A percentile compares a stretch with the other conserved stretches of the same genome.
These are phyloP conservation scores for Ornithorhynchus anatinus DNA, from an alignment of 2,113 vertebrate species.

Conservation along the genomic window DNA sequence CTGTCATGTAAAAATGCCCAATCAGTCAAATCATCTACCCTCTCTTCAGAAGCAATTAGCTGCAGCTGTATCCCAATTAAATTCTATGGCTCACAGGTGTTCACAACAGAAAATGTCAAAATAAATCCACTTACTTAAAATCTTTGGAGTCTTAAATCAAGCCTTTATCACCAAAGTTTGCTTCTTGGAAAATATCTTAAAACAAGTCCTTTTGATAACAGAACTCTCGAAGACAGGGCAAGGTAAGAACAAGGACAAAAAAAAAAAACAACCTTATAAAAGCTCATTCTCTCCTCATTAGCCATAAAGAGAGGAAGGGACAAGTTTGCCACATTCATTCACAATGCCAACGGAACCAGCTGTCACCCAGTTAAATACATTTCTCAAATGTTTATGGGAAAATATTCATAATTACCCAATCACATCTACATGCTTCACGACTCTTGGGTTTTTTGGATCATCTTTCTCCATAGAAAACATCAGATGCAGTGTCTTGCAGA, in stretches of 20 bases:
- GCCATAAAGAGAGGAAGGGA: not conserved
- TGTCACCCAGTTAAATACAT: not conserved
- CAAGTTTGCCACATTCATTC: not conserved
- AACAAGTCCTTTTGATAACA: slow-evolving; percentile 27
- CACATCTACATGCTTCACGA: not conserved
- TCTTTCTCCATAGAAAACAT: not conserved
- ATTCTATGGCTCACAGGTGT: slow-evolving; percentile 41
- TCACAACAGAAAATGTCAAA: slow-evolving; percentile 29
- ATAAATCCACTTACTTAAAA: slow-evolving; percentile 55
- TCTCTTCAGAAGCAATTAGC: slow-evolving; percentile 29
- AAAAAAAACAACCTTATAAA: not conserved
- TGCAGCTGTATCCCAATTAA: slow-evolving; percentile 47
- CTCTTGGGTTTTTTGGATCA: not conserved
- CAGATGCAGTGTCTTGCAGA: not conserved
- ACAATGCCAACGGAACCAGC: not conserved
- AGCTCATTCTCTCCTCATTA: not conserved
- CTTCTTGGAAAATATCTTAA: not conserved
- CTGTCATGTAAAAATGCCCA: no score
- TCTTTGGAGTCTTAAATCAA: slow-evolving; percentile 40
- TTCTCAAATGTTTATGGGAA: not conserved
- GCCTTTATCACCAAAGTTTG: slow-evolving; percentile 9
- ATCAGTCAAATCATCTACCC: slow-evolving; percentile 39
- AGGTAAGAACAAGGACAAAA: slow-evolving; percentile 6
- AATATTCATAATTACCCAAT: not conserved
- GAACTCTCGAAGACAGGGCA: slow-evolving; percentile 12